phyloP scores from a whole-genome alignment of 2,888 invertebrate species.

The Lasioglossum villosulum region DNA sequence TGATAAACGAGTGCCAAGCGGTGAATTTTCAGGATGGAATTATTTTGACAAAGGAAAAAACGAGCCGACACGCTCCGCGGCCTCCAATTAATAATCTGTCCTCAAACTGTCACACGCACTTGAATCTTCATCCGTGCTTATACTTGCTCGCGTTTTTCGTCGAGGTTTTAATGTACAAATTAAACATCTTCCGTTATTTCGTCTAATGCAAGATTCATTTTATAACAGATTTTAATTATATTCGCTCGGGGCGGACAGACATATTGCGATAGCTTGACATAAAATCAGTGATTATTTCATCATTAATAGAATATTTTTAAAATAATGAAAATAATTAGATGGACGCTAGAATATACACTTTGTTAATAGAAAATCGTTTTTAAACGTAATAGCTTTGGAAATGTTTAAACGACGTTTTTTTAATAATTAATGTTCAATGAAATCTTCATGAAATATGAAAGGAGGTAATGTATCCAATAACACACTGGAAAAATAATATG shows the following conservation, averaged over 20 bases:
- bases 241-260: neutral
- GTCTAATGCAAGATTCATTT: neutral
- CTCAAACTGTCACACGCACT: constrained; percentile 29
- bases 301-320: neutral
- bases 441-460: no score
- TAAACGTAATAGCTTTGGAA: no score
- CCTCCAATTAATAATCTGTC: constrained; percentile 36
- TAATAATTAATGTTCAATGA: no score
- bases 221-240: neutral
- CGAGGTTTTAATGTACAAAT: neutral
- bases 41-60: constrained; percentile 17
- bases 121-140: constrained; percentile 18
- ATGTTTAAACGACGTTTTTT: no score
- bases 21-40: constrained; percentile 27
- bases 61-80: constrained; percentile 6
- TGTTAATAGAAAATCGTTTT: neutral
- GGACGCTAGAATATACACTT: no score
- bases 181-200: neutral
- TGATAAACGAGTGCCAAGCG: constrained; percentile 38
- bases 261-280: neutral
- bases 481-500: no score
- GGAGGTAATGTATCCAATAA: no score
- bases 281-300: neutral
- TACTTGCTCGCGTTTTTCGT: neutral
- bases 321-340: neutral